Conservation (phyloP, 2,797 vertebrate genomes). For the Octomys mimax region DNA sequence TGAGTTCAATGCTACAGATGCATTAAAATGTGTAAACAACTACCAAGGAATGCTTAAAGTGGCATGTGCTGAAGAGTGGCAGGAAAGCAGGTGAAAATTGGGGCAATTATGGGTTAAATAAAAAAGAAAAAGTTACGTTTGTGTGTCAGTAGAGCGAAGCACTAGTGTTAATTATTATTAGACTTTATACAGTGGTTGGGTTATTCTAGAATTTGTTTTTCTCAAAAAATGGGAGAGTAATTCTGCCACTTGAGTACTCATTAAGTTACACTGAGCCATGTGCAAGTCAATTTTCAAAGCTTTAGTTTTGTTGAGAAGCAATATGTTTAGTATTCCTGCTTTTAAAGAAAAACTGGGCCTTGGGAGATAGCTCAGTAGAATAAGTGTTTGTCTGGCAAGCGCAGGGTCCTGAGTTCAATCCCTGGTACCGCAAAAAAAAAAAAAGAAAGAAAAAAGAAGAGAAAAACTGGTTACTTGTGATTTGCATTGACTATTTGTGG, state of each 20-base stretch:
- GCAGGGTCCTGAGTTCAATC: too few relatives aligned
- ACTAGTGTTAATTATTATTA: neutral
- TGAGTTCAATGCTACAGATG: constrained; percentile 97
- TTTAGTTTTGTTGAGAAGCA: neutral
- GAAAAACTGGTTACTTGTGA: neutral
- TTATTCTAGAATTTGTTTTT: constrained; percentile 35
- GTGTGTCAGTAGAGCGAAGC: neutral
- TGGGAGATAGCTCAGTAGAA: too few relatives aligned
- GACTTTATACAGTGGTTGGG: neutral
- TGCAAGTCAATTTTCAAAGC: neutral
- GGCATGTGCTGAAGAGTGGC: constrained; percentile 98
- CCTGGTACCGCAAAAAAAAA: too few relatives aligned
- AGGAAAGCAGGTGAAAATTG: constrained; percentile 94
- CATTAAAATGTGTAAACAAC: constrained; percentile 96
- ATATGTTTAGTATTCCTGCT: neutral
- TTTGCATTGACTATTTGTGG: constrained; percentile 36
- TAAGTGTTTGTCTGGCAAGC: too few relatives aligned
- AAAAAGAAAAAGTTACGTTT: neutral
- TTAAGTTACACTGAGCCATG: neutral
- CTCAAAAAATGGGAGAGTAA: neutral
- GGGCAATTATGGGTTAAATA: constrained; percentile 84
- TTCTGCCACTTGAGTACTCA: neutral
- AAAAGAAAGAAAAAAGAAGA: neutral
- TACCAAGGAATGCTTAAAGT: constrained; percentile 96
- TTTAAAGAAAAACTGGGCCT: constrained; percentile 4